Percentiles rank a stretch among this genome's conserved stretches.
phyloP scores from a whole-genome alignment of 2,797 vertebrate genomes.

The Vipera ursinii region DNA sequence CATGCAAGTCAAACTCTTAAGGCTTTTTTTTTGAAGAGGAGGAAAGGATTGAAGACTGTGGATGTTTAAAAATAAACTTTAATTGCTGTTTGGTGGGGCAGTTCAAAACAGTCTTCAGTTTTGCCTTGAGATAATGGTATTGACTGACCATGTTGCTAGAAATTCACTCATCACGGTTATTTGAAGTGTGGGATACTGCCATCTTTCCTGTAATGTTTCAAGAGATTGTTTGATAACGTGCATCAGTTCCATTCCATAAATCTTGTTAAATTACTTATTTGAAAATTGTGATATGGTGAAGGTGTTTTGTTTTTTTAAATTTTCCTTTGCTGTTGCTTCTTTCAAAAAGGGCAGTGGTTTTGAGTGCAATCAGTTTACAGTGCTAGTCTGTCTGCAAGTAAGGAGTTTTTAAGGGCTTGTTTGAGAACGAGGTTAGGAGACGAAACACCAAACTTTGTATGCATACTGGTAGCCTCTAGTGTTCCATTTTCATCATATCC shows the following conservation, averaged over 20 bases:
- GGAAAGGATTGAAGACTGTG: background rate
- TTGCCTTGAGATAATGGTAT: background rate
- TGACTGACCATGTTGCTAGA: background rate
- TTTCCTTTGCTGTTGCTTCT: background rate
- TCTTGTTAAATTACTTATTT: background rate
- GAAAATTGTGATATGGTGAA: background rate
- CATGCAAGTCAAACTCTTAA: background rate
- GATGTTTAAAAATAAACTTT: background rate
- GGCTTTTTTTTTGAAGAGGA: background rate
- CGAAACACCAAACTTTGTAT: background rate
- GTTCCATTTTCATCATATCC: background rate
- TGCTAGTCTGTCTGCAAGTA: background rate
- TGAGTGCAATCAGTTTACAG: background rate
- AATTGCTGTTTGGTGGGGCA: background rate
- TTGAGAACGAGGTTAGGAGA: background rate
- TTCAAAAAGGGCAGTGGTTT: background rate
- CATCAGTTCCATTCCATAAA: background rate
- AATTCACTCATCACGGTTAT: slow-evolving; percentile 1
- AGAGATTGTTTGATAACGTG: background rate
- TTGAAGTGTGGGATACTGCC: background rate
- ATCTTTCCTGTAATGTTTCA: slow-evolving; percentile 11
- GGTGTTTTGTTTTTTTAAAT: background rate
- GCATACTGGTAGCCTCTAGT: background rate
- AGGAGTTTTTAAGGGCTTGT: background rate
- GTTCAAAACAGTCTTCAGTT: background rate